phyloP scores from a whole-genome alignment of 2,888 invertebrate species.

The Watsonalla binaria region DNA sequence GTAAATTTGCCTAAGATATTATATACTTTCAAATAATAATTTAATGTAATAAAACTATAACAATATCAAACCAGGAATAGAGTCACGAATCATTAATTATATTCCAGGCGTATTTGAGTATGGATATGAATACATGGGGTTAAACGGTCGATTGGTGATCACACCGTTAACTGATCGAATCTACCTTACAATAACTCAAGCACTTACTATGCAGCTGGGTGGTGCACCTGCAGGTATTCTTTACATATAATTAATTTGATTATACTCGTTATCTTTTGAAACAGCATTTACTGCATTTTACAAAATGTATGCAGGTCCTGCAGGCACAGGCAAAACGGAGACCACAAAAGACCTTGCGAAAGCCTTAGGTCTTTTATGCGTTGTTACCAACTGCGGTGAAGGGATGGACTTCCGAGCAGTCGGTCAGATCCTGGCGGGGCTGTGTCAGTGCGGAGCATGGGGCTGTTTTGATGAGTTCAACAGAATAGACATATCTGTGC shows the following conservation, averaged over 20 bases:
- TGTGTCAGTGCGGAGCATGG: slow-evolving; percentile 95
- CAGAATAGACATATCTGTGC: slow-evolving; percentile 93
- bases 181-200: slow-evolving; percentile 95
- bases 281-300: neutral
- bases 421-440: slow-evolving; percentile 82
- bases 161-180: slow-evolving; percentile 96
- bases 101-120: slow-evolving; percentile 87
- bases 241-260: neutral
- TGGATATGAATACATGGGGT: slow-evolving; percentile 97
- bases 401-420: slow-evolving; percentile 93
- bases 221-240: slow-evolving; percentile 90
- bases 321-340: slow-evolving; percentile 94
- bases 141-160: slow-evolving; percentile 93
- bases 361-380: slow-evolving; percentile 88
- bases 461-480: slow-evolving; percentile 98
- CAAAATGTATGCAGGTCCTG: slow-evolving; percentile 74
- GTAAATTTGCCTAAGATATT: slow-evolving; percentile 30
- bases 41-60: no score
- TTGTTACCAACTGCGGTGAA: slow-evolving; percentile 95
- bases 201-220: slow-evolving; percentile 93
- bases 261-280: no score
- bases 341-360: slow-evolving; percentile 95
- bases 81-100: neutral
- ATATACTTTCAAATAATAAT: neutral
- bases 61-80: no score